Conservation (phyloP, 2,888 invertebrate species). For the Lumbricus terrestris region DNA sequence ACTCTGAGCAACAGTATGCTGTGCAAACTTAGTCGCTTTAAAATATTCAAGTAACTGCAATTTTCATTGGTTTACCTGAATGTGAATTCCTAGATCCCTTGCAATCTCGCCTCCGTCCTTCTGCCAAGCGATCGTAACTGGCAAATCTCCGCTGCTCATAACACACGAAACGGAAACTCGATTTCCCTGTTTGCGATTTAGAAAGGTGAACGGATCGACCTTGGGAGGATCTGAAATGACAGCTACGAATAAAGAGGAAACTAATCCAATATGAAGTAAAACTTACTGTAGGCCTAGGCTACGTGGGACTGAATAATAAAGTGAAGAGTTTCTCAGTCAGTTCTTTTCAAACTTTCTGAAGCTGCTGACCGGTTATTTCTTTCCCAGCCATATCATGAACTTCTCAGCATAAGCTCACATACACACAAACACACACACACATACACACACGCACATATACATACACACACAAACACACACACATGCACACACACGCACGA, state of each 20-base stretch:
- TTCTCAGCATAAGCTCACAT: too few species aligned
- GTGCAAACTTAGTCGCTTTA: not conserved
- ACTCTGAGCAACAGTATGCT: not conserved
- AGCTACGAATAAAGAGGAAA: not conserved
- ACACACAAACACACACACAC: too few species aligned
- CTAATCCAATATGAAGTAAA: not conserved
- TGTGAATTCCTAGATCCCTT: not conserved
- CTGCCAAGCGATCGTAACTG: constrained; percentile 76
- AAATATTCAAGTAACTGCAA: not conserved
- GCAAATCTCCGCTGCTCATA: constrained; percentile 75
- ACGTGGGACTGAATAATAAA: not conserved
- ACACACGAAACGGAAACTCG: constrained; percentile 77
- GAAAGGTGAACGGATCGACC: constrained; percentile 78
- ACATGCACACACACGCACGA: too few species aligned
- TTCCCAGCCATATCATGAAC: too few species aligned
- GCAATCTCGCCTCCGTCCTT: constrained; percentile 67
- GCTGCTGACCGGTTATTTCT: too few species aligned
- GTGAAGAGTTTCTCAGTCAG: not conserved
- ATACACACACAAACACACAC: too few species aligned
- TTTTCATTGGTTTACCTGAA: not conserved
- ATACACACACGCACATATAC: too few species aligned
- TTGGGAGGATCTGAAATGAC: constrained; percentile 55
- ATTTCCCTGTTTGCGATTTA: constrained; percentile 78
- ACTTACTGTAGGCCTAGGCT: too few species aligned
- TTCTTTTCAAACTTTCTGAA: too few species aligned